Conservation (phyloP, 2,113 vertebrate genomes). For the Atlantisia rogersi region DNA sequence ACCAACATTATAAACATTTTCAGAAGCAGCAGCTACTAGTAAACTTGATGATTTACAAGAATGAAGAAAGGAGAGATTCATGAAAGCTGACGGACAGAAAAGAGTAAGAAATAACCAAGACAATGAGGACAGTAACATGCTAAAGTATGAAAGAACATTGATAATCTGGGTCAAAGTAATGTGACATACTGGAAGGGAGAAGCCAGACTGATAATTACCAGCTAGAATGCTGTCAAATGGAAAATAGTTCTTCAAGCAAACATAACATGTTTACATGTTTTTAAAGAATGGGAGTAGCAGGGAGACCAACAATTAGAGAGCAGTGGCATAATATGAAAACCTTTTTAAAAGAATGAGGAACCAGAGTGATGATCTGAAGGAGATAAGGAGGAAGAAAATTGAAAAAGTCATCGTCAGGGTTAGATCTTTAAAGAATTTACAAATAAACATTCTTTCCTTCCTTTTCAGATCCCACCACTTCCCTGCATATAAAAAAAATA, state of each 20-base stretch:
- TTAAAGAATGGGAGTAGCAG: background rate
- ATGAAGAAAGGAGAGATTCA: background rate
- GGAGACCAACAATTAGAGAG: background rate
- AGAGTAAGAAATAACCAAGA: background rate
- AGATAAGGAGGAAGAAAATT: background rate
- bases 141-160: background rate
- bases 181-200: background rate
- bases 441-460: background rate
- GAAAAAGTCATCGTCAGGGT: background rate
- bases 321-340: background rate
- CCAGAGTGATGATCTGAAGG: background rate
- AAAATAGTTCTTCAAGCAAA: background rate
- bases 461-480: background rate
- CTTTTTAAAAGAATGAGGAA: background rate
- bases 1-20: background rate
- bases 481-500: background rate
- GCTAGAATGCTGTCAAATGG: background rate
- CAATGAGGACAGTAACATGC: background rate
- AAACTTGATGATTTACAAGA: background rate
- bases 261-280: background rate
- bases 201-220: background rate
- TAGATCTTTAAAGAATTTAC: background rate
- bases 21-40: background rate
- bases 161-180: background rate
- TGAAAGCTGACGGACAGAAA: background rate